Percentiles rank a stretch among this genome's conserved stretches.
phyloP scores from a whole-genome alignment of 2,113 vertebrate species.

The Colius striatus region DNA sequence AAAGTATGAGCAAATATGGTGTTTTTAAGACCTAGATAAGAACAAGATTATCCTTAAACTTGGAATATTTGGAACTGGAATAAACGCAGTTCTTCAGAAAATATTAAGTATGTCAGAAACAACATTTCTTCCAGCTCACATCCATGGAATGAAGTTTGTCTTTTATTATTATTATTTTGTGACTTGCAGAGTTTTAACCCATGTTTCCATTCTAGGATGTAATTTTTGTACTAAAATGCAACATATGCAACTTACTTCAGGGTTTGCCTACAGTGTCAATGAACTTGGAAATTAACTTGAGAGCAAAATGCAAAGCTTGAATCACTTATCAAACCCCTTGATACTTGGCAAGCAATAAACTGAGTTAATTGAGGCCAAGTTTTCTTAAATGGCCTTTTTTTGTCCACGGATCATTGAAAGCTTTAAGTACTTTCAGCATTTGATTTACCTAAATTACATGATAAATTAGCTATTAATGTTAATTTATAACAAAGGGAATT shows the following conservation, averaged over 20 bases:
- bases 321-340: background rate
- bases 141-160: background rate
- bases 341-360: background rate
- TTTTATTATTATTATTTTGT: background rate
- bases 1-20: background rate
- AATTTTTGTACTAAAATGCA: background rate
- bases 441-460: background rate
- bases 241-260: background rate
- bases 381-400: background rate
- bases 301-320: background rate
- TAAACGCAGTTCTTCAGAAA: background rate
- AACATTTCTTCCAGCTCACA: background rate
- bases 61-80: background rate
- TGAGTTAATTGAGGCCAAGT: background rate
- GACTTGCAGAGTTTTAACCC: background rate
- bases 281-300: background rate
- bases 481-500: background rate
- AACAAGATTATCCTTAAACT: background rate
- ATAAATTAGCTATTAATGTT: background rate
- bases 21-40: background rate
- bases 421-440: background rate
- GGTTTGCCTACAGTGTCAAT: background rate
- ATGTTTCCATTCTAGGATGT: background rate
- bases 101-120: background rate
- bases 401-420: background rate